These are phyloP conservation scores for Toxonevra muliebris DNA, from an alignment of 2,888 invertebrate species.

Conservation along the genomic window DNA sequence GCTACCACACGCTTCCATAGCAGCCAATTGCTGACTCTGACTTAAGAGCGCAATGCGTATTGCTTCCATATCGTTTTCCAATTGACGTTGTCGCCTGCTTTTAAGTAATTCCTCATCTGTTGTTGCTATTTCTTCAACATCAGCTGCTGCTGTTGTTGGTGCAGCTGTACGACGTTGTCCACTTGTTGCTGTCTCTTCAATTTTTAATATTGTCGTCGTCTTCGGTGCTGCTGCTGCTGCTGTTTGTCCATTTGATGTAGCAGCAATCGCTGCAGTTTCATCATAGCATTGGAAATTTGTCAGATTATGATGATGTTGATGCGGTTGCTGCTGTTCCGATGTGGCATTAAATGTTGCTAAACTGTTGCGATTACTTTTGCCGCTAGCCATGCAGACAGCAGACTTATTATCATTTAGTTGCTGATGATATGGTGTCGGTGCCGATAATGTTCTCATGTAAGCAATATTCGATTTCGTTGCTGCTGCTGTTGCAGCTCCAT, in stretches of 20 bases:
- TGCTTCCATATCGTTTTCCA: constrained; percentile 59
- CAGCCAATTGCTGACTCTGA: constrained; percentile 47
- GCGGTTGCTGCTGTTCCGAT: constrained; percentile 33
- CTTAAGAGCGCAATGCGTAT: constrained; percentile 49
- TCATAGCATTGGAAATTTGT: constrained; percentile 56
- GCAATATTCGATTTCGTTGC: constrained; percentile 49
- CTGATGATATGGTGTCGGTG: constrained; percentile 51
- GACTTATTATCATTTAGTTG: constrained; percentile 44
- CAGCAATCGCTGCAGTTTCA: constrained; percentile 35
- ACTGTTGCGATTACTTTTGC: constrained; percentile 43
- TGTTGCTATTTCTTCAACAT: constrained; percentile 18
- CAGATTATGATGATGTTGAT: constrained; percentile 49
- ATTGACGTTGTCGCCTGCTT: constrained; percentile 58
- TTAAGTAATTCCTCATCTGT: constrained; percentile 51
- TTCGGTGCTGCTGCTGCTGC: constrained; percentile 31
- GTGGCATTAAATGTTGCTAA: constrained; percentile 45
- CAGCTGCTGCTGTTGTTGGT: constrained; percentile 9
- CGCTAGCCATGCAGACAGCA: constrained; percentile 35
- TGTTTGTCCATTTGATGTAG: constrained; percentile 29
- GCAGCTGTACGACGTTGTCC: constrained; percentile 15
- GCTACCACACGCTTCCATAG: constrained; percentile 33
- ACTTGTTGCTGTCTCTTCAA: constrained; percentile 54
- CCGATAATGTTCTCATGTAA: constrained; percentile 61
- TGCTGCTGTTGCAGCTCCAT: constrained; percentile 35
- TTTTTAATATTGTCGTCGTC: constrained; percentile 55